Base-by-base conservation (phyloP, 2,797 vertebrate species). In the Halcyon leucocephala region DNA sequence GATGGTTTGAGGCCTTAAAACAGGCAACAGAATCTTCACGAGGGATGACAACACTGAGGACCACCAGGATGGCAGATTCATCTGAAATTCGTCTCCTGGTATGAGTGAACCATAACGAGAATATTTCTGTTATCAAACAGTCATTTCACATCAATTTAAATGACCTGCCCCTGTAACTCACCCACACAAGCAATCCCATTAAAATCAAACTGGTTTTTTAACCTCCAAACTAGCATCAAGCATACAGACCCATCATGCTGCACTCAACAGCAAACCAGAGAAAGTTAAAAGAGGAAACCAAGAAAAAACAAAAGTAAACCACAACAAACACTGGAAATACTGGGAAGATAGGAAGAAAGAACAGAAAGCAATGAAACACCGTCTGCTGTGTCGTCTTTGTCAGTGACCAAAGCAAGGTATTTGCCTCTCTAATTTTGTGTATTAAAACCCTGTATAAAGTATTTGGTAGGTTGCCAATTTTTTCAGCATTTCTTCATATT, bases 1-100 rank as follows among this genome's bases (percentile, higher is more conserved):
- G 94, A 97, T 95, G 94, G 71, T 97, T 85, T 98, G 97, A 96
- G 97, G 94, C 98, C 98, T 98, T 92, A 97, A 33, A 71, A 97
- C 54, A 55, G 98, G 97, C 95, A 98, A 97, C 76, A 98, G 94
- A 79, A 93, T 98, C 98, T 97, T 98, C 98, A 98, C 37, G 10
- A 98, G 98, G 69, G 98, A 98, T 91, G 97, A 97, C 98, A 98
- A 98, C 66, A 95, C 98, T 87, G 98, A 98, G 1, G 97, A 97
- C 97, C 98, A 98, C 98, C 98, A 98, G 77, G 97, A 97, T 62
- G 96, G 96, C 58, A 98, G 95, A 95, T 96, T 98, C 97, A 94
- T 71, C 64, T 94, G 97, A 94, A 98, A 97, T 91, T 96, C 96
- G 19, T 97, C 97, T 98, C 88, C 96, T 85, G 66, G 84, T 15